Evolutionary conservation across 2,888 invertebrate species (phyloP), one percentile per base, ranked within the genome.

Genomic region (Drosophila rellima): DNA sequence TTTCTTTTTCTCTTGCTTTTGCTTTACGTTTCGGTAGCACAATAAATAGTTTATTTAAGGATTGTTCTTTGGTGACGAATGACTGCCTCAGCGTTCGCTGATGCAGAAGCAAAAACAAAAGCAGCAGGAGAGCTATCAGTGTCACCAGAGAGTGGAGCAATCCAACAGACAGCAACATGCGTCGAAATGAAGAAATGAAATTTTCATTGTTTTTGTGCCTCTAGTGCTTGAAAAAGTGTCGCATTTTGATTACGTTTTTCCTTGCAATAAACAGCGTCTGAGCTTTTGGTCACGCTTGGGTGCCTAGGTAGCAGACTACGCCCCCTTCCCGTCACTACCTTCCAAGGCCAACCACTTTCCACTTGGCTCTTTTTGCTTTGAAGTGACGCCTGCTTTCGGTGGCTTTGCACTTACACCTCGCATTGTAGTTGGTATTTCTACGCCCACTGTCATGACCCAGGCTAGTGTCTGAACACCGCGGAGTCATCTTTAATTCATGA

Each of bases 401-500:
- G 13, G 8, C 51, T 51, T 15, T 23, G 35, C 51, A 17, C 37
- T 39, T 39, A 39, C 51, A 74, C 69, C 80, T 67, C 70, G 51
- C 51, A 59, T 63, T 83, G 69, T 68, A 63, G 66, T 68, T 75
- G 55, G 13, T 45, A 44, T 8, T 40, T 61, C 61, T 64, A 77
- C 80, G 69, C 86, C 83, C 76, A 47, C 45, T 52, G 57, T 20
- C 60, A 51, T 10, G 60, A 59, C 20, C 29, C 50, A 50, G 68
- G 18, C 37, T 47, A 44, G 56, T 35, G 40, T 23, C 20, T 51
- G 57, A 64, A 63, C 78, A 63, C 61, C 62, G 57, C 70, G 52
- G 45, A 74, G 63, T 88, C 88, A 86, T 86, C 75, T 89, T 88
- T 89, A 89, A 86, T 86, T 89, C 88, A 89, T 86, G 78, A 74